Evolutionary conservation across 2,113 vertebrate genomes (phyloP).

Genomic region (Anthoscopus minutus): DNA sequence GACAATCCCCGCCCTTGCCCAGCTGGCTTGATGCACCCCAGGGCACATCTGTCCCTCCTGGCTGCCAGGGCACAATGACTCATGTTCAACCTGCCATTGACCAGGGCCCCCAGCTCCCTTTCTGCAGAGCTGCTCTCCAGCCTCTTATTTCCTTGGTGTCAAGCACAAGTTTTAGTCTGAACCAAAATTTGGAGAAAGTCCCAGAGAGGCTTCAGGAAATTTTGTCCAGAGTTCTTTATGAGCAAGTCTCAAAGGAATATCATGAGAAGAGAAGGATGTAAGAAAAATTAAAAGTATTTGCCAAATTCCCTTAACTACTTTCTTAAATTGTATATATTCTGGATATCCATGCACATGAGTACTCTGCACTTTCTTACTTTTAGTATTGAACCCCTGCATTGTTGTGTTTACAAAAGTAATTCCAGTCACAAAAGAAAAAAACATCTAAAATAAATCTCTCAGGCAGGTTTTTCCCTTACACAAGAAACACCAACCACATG

Average conservation of each 20-base stretch:
- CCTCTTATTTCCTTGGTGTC: neutral
- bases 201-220: neutral
- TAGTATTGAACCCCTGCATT: neutral
- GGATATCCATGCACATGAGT: neutral
- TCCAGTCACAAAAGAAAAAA: neutral
- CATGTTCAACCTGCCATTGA: fast-evolving
- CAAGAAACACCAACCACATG: neutral
- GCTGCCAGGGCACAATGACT: neutral
- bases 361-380: neutral
- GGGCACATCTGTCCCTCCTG: fast-evolving
- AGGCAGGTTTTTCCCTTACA: neutral
- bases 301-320: neutral
- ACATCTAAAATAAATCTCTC: neutral
- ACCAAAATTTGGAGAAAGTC: neutral
- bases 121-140: neutral
- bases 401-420: neutral
- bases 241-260: neutral
- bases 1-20: neutral
- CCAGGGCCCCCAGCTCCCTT: neutral
- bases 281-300: neutral
- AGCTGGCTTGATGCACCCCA: fast-evolving
- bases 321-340: neutral
- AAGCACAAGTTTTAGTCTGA: neutral
- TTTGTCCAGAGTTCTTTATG: neutral
- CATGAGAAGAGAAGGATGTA: neutral